Base-by-base conservation (phyloP, 2,888 invertebrate genomes). In the Stenoptilia bipunctidactyla region DNA sequence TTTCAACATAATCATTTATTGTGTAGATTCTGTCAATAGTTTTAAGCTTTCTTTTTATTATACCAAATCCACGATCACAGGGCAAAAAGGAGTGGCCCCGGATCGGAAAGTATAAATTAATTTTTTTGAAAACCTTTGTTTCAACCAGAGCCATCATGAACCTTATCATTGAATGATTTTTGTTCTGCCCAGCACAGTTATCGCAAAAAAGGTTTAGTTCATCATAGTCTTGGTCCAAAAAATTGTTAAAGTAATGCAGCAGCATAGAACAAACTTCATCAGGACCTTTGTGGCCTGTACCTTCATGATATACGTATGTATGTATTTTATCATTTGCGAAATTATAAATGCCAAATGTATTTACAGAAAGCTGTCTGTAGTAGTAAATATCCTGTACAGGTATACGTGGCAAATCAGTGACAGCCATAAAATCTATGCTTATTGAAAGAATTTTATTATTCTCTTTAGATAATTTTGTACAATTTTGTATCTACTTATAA, bases 81-180 rank as follows among this genome's bases (percentile, higher is more conserved):
- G 42, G 45, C 37, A 45, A 40, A 15, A 45, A 45, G 13, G 45
- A 45, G 39, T 45, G 42, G n/a, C 42, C 45, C 35, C 45, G 40
- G 15, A 45, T 42, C 14, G 42, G 44, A 38, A 40, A 45, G 9
- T 36, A 38, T 39, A 42, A 39, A 34, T 45, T 33, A 20, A 42
- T 45, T 42, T 45, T 45, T 34, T 42, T 45, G 36, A 45, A 42
- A 30, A 40, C 38, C 34, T 42, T 42, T 27, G 38, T 42, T 36
- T 42, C 42, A 10, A 30, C 30, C 3, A 30, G 30, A 12, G 30
- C 30, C 30, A 30, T 30, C 10, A 12, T 30, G 4, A 30, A 12
- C n/a, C n/a, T n/a, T n/a, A n/a, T 12, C 30, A 39, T 39, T 27
- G 45, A 37, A 39, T 40, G 40, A 37, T 42, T 42, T 27, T 42